These are phyloP conservation scores for Pantherophis guttatus DNA, from an alignment of 2,113 vertebrate genomes.

Conservation along the genomic window DNA sequence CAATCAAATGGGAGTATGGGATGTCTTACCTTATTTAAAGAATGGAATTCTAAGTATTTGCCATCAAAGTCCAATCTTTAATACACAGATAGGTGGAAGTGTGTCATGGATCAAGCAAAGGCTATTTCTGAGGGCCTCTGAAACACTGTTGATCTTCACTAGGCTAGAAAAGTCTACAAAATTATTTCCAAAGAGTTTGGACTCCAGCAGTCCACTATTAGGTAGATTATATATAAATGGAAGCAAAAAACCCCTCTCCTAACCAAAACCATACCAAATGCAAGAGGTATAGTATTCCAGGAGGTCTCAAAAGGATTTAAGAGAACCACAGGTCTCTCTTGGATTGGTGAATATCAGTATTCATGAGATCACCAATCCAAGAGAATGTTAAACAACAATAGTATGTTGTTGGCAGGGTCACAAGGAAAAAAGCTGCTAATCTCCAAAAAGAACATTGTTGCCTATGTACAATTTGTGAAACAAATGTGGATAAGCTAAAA, in stretches of 20 bases:
- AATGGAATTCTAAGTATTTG: not conserved
- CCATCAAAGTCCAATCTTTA: not conserved
- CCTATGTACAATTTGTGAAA: not conserved
- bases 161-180: not conserved
- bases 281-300: not conserved
- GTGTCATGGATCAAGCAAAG: not conserved
- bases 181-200: not conserved
- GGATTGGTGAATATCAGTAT: not conserved
- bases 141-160: not conserved
- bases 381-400: not conserved
- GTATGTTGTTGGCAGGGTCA: not conserved
- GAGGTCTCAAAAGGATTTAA: not conserved
- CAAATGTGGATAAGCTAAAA: not conserved
- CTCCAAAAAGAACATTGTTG: not conserved
- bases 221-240: not conserved
- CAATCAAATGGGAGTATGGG: not conserved
- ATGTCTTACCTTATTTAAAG: not conserved
- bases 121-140: not conserved
- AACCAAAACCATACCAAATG: not conserved
- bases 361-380: not conserved
- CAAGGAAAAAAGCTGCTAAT: not conserved
- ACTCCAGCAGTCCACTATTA: not conserved
- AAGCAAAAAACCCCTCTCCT: not conserved
- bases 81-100: not conserved
- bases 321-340: not conserved